Base-by-base conservation (phyloP, 2,888 invertebrate species). In the Diarsia rubi region DNA sequence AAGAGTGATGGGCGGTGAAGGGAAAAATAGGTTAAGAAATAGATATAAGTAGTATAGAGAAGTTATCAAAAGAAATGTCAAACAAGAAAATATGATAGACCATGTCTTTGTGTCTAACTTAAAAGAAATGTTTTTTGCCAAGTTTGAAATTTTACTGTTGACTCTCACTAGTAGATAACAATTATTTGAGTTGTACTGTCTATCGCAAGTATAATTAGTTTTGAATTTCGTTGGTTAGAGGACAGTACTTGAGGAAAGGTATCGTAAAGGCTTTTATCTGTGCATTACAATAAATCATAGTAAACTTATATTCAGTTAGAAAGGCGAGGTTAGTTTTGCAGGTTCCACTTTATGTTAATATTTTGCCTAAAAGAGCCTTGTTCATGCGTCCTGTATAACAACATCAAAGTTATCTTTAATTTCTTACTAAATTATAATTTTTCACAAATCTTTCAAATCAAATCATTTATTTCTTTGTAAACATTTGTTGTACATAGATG, bases 1-100 rank as follows among this genome's bases (percentile, higher is more conserved):
- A 78, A 12, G 52, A 78, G 84, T 73, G 73, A 73, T 37, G 3
- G 11, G 59, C 72, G 79, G n/a, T 24, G 24, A 59, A 5, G 4
- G 14, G 3, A n/a, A 37, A 79, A 37, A 16, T 59, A 14, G 37
- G 16, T 57, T 79, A 24, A 2, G 47, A 14, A 49, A n/a, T n/a
- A 52, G 62, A 62, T 62, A 24, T 24, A 62, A 42, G 42, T 42
- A 62, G 12, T 14, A 60, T n/a, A 14, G 37, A 60, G n/a, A 42
- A 5, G 16, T 42, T 42, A 3, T 62, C 14, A 62, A 42, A 62
- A 24, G 62, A 62, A 16, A 62, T 62, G 16, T 24, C 16, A 6
- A 6, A 42, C 9, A 59, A 9, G 9, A 57, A n/a, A n/a, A n/a
- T 19, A 27, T 57, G 27, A 16, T 2, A 16, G 6, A 0, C 0